Evolutionary conservation across 1,140 invertebrate genomes (phyloP).

Genomic region (Drosophila miranda): DNA sequence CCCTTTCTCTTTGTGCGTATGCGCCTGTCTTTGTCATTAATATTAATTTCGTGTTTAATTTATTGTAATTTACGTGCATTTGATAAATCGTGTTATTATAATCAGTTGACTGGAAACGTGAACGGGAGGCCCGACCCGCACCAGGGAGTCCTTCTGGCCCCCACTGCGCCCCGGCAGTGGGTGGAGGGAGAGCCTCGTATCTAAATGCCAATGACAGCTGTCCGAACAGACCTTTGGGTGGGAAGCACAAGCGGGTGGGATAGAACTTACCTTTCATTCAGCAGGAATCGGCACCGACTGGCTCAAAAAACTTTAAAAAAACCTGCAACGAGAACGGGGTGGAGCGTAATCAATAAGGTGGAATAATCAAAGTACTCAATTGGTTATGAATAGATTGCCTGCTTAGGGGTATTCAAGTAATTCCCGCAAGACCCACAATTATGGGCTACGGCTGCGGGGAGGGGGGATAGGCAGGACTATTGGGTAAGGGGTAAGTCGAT

Average conservation of each 20-base stretch:
- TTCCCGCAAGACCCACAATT: too few relatives aligned
- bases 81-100: conserved; percentile 79
- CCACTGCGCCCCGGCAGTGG: neutral
- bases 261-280: conserved; percentile 21
- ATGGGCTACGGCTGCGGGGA: too few relatives aligned
- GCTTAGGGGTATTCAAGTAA: too few relatives aligned
- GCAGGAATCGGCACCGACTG: neutral
- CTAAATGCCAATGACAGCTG: conserved; percentile 37
- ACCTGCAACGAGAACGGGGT: conserved; percentile 34
- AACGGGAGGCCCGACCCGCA: too few relatives aligned
- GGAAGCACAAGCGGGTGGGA: neutral
- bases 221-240: conserved; percentile 5
- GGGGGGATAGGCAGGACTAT: too few relatives aligned
- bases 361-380: conserved; percentile 23
- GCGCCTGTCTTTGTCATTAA: conserved; percentile 68
- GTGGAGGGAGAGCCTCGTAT: neutral
- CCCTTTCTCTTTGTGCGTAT: conserved; percentile 8
- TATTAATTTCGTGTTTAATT: conserved; percentile 80
- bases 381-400: neutral
- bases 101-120: conserved; percentile 58
- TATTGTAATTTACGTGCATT: conserved; percentile 80
- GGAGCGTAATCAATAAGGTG: conserved; percentile 5
- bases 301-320: conserved; percentile 19
- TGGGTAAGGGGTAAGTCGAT: too few relatives aligned
- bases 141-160: neutral